phyloP scores from a whole-genome alignment of 1,140 invertebrate species.

The Drosophila lowei region DNA sequence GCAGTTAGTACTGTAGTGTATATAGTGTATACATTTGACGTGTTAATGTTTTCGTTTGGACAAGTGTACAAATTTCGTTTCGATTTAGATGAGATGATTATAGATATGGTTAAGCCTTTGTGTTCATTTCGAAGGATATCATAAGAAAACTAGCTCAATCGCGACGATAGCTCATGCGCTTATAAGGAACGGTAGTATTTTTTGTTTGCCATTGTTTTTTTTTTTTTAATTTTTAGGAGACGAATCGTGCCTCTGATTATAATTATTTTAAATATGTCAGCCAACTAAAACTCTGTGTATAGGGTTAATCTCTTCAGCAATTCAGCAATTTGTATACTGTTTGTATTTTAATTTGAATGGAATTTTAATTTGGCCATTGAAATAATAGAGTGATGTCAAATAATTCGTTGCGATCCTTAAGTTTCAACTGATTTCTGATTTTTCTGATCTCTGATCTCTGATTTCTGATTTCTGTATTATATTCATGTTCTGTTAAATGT shows the following conservation, averaged over 20 bases:
- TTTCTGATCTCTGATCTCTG: slow-evolving; percentile 23
- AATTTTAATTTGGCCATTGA: slow-evolving; percentile 53
- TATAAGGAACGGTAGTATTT: slow-evolving; percentile 19
- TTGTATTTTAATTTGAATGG: slow-evolving; percentile 29
- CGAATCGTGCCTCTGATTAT: slow-evolving; percentile 46
- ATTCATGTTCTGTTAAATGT: slow-evolving; percentile 38
- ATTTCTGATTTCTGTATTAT: slow-evolving; percentile 79
- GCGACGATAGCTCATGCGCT: slow-evolving; percentile 48
- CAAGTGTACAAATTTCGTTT: slow-evolving; percentile 74
- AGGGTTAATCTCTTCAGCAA: slow-evolving; percentile 76
- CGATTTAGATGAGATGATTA: slow-evolving; percentile 84
- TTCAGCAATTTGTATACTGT: slow-evolving; percentile 49
- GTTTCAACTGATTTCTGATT: slow-evolving; percentile 76
- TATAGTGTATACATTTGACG: slow-evolving; percentile 5
- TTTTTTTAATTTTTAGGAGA: slow-evolving; percentile 10
- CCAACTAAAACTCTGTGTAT: slow-evolving; percentile 74
- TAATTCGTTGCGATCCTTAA: slow-evolving; percentile 28
- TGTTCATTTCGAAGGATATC: slow-evolving; percentile 66
- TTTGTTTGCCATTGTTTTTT: slow-evolving; percentile 55
- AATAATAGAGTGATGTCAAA: slow-evolving; percentile 16
- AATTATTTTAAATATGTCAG: slow-evolving; percentile 54
- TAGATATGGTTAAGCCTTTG: slow-evolving; percentile 83
- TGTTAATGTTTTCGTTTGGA: slow-evolving; percentile 47
- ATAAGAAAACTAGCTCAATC: slow-evolving; percentile 52
- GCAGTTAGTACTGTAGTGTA: slow-evolving; percentile 23